Percentiles rank a stretch among this genome's conserved stretches.
These are phyloP conservation scores for Euphonia xanthogaster DNA, from an alignment of 2,797 vertebrate genomes.

Conservation along the genomic window DNA sequence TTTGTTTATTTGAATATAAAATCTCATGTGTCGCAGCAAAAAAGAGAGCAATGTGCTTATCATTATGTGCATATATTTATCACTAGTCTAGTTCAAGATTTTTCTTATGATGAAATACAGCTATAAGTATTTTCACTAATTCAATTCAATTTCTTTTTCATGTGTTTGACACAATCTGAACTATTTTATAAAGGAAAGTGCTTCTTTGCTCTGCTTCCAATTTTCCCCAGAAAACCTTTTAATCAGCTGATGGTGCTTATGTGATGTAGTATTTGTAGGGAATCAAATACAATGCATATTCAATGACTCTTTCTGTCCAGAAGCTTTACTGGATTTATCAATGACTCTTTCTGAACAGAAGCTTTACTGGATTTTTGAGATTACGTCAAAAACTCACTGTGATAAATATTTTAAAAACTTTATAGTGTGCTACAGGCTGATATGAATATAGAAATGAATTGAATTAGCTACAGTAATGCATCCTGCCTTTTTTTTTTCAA, in stretches of 20 bases:
- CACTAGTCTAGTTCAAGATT: not conserved
- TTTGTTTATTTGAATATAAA: not conserved
- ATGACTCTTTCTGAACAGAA: not conserved
- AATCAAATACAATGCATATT: not conserved
- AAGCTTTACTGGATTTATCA: not conserved
- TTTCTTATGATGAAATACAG: not conserved
- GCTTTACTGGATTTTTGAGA: not conserved
- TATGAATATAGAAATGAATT: not conserved
- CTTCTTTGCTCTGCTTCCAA: not conserved
- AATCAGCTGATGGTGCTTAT: not conserved
- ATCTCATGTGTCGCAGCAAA: not conserved
- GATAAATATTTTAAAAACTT: not conserved
- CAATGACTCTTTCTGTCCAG: not conserved
- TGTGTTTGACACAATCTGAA: not conserved
- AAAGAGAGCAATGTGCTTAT: not conserved
- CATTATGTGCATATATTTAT: not conserved
- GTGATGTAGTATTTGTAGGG: not conserved
- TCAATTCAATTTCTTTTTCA: not conserved
- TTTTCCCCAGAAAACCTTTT: not conserved
- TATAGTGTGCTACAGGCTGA: not conserved
- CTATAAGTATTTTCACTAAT: constrained; percentile 3
- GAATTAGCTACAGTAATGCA: not conserved
- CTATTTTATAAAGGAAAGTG: not conserved
- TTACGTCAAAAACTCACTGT: not conserved
- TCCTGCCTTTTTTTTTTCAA: not conserved